Evolutionary conservation across 2,888 invertebrate genomes (phyloP).

Genomic region (Mylabris sibirica): DNA sequence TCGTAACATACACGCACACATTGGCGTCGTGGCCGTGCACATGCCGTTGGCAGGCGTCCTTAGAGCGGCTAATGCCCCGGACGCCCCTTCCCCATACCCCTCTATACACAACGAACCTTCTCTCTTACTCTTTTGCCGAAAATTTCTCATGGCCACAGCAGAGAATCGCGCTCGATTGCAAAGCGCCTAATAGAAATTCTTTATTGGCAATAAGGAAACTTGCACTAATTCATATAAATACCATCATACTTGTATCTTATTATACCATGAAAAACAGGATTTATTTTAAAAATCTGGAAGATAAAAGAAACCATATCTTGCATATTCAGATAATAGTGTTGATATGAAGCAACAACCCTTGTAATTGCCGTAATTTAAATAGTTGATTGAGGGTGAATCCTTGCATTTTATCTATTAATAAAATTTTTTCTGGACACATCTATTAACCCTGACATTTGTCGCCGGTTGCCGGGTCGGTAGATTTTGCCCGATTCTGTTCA

Average conservation of each 20-base stretch:
- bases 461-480: constrained; percentile 20
- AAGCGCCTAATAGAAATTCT: constrained; percentile 12
- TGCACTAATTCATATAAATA: constrained; percentile 25
- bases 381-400: constrained; percentile 21
- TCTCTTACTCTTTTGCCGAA: constrained; percentile 44
- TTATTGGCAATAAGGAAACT: constrained; percentile 31
- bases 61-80: constrained; percentile 70
- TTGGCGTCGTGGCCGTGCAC: constrained; percentile 56
- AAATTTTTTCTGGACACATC: constrained; percentile 1
- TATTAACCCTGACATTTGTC: constrained; percentile 31
- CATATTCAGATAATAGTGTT: not conserved
- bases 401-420: constrained; percentile 21
- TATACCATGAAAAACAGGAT: constrained; percentile 13
- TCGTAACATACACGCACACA: constrained; percentile 54
- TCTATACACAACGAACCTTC: constrained; percentile 28
- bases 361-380: no score
- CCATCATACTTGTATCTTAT: no score
- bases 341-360: not conserved
- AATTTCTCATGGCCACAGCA: constrained; percentile 42
- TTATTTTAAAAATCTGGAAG: not conserved
- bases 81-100: constrained; percentile 64
- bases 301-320: no score
- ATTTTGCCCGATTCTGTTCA: constrained; percentile 19
- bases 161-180: constrained; percentile 19
- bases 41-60: constrained; percentile 60